Evolutionary conservation across 1,140 invertebrate genomes (phyloP).

Genomic region (Colletes gigas): DNA sequence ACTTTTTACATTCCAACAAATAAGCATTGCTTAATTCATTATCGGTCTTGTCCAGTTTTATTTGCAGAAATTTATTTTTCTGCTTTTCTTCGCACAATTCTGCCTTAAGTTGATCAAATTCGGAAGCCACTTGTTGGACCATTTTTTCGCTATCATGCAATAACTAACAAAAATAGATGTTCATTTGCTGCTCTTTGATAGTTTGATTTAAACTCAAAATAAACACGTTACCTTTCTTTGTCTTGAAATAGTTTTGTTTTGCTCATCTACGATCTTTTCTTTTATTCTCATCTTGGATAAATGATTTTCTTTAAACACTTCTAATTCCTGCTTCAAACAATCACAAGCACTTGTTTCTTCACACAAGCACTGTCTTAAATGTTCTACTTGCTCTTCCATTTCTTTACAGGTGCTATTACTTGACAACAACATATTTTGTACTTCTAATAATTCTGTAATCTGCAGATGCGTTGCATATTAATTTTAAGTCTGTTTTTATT

Average conservation of each 20-base stretch:
- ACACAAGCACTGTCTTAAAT: slow-evolving; percentile 53
- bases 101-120: slow-evolving; percentile 63
- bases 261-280: slow-evolving; percentile 68
- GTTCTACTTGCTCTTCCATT: slow-evolving; percentile 58
- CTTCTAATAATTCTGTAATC: slow-evolving; percentile 53
- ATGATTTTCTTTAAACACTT: slow-evolving; percentile 59
- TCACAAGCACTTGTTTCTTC: slow-evolving; percentile 53
- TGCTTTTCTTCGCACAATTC: slow-evolving; percentile 60
- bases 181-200: background rate
- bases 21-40: slow-evolving; percentile 30
- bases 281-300: slow-evolving; percentile 67
- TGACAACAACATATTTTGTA: slow-evolving; percentile 41
- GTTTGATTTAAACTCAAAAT: slow-evolving; percentile 3
- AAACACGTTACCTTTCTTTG: slow-evolving; percentile 64
- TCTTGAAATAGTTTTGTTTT: slow-evolving; percentile 65
- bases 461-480: slow-evolving; percentile 15
- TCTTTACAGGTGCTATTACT: slow-evolving; percentile 43
- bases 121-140: slow-evolving; percentile 59
- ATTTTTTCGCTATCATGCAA: slow-evolving; percentile 65
- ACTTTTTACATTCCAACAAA: slow-evolving; percentile 52
- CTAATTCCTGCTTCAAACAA: slow-evolving; percentile 59
- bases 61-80: slow-evolving; percentile 54
- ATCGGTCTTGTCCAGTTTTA: slow-evolving; percentile 39
- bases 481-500: background rate
- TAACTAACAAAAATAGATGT: slow-evolving; percentile 54